These are phyloP conservation scores for Siniperca chuatsi DNA, from an alignment of 2,113 vertebrate species.

Conservation along the genomic window DNA sequence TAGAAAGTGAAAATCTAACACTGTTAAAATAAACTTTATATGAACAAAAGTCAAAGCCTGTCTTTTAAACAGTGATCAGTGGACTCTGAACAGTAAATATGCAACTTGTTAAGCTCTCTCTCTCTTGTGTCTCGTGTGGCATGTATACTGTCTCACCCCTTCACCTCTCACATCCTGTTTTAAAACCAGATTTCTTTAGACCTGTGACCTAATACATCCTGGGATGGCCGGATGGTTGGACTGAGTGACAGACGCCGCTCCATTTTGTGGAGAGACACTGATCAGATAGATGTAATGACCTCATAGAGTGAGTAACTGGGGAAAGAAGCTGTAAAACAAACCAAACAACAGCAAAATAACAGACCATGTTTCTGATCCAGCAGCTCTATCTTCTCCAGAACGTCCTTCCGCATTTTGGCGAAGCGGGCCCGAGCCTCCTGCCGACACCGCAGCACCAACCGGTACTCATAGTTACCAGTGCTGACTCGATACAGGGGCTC, in stretches of 20 bases:
- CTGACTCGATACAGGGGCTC: slow-evolving; percentile 96
- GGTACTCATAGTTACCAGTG: slow-evolving; percentile 98
- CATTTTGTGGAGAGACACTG: background rate
- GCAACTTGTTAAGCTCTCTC: background rate
- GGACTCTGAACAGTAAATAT: background rate
- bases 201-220: background rate
- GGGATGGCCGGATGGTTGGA: background rate
- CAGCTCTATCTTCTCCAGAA: slow-evolving; percentile 98
- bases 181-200: background rate
- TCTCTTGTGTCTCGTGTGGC: background rate
- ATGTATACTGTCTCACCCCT: background rate
- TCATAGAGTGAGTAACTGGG: background rate
- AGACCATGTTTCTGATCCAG: slow-evolving; percentile 98
- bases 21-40: background rate
- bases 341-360: slow-evolving; percentile 11
- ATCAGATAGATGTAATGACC: background rate
- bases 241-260: background rate
- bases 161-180: background rate
- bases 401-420: slow-evolving; percentile 98
- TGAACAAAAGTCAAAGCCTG: background rate
- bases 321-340: too few relatives aligned
- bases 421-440: slow-evolving; percentile 96
- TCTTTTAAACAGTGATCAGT: background rate
- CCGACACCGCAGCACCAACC: slow-evolving; percentile 94
- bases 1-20: background rate